Conservation (phyloP, 2,888 invertebrate species). For the Scaptomyza reducta region DNA sequence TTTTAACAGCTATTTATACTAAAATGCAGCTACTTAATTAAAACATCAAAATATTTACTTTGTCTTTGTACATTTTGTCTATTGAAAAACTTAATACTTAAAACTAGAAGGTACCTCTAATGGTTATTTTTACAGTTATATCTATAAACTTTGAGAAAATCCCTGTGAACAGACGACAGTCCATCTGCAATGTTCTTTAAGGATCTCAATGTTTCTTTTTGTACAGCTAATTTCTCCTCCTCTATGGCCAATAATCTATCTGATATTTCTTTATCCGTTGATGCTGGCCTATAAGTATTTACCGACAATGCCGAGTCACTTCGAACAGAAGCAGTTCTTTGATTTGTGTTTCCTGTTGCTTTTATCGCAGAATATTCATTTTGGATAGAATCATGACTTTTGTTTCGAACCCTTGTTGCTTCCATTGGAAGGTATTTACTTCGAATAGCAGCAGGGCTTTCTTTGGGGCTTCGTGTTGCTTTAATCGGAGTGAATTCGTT, state of each 20-base stretch:
- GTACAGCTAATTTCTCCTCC: conserved; percentile 24
- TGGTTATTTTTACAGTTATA: neutral
- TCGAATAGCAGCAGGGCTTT: neutral
- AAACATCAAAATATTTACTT: too few species aligned
- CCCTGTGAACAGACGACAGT: conserved; percentile 31
- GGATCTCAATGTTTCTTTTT: conserved; percentile 30
- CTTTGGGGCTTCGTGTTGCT: neutral
- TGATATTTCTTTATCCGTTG: neutral
- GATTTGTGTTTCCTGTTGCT: neutral
- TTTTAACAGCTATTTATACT: neutral
- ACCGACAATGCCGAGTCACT: neutral
- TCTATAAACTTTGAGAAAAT: conserved; percentile 33
- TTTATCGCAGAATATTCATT: neutral
- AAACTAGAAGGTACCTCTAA: too few species aligned
- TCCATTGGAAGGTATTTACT: neutral
- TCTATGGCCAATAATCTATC: conserved; percentile 17
- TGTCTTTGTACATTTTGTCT: neutral
- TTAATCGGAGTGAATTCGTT: neutral
- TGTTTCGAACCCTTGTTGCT: neutral
- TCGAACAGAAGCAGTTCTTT: neutral
- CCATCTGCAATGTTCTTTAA: conserved; percentile 40
- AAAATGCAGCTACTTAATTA: too few species aligned
- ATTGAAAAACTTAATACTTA: conserved; percentile 1
- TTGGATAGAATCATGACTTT: neutral
- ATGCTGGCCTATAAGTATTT: neutral